phyloP scores from a whole-genome alignment of 2,113 vertebrate species.

The Labrus mixtus region DNA sequence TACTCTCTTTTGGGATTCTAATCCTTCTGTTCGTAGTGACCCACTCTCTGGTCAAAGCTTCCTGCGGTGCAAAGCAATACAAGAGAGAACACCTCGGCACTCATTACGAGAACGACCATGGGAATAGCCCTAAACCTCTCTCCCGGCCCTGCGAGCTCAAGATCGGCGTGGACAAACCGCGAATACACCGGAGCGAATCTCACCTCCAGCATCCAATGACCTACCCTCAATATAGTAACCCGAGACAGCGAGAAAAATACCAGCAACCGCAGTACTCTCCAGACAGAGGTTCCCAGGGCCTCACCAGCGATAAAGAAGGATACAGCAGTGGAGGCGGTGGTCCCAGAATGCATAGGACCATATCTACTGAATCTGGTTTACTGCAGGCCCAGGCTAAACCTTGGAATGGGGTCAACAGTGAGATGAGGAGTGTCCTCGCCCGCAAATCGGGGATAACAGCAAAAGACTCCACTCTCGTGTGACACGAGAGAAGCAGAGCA shows the following conservation, averaged over 20 bases:
- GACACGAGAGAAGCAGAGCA: constrained; percentile 52
- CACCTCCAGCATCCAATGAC: constrained; percentile 82
- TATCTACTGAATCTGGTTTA: constrained; percentile 80
- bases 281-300: constrained; percentile 58
- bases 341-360: constrained; percentile 80
- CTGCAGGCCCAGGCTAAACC: constrained; percentile 80
- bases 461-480: constrained; percentile 94
- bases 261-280: constrained; percentile 72
- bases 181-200: constrained; percentile 73
- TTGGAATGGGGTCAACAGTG: constrained; percentile 87
- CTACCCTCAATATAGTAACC: constrained; percentile 75
- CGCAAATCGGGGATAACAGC: constrained; percentile 76
- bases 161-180: constrained; percentile 70
- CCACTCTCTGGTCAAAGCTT: constrained; percentile 84
- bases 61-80: constrained; percentile 54
- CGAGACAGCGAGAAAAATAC: constrained; percentile 69
- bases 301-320: constrained; percentile 64
- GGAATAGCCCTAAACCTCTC: constrained; percentile 46
- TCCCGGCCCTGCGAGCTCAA: constrained; percentile 74
- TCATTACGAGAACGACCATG: constrained; percentile 83
- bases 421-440: constrained; percentile 86
- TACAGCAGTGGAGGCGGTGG: constrained; percentile 69
- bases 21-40: constrained; percentile 83
- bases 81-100: constrained; percentile 70
- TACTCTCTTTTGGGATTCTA: constrained; percentile 87